A percentile compares a stretch with the other conserved stretches of the same genome.
phyloP scores from a whole-genome alignment of 2,888 invertebrate species.

The Ctenicera cuprea region DNA sequence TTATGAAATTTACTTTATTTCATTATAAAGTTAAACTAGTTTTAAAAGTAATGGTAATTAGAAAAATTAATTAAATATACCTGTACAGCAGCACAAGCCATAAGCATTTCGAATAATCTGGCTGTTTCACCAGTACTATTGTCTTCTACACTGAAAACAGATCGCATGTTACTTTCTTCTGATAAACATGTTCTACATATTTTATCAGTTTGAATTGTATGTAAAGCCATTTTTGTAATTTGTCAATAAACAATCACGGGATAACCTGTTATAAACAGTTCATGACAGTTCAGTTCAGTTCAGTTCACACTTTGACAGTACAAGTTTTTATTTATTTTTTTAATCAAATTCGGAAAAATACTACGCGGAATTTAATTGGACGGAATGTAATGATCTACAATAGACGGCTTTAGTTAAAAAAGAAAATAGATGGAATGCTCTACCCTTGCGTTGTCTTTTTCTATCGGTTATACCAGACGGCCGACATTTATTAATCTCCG shows the following conservation, averaged over 20 bases:
- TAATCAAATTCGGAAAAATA: too few species aligned
- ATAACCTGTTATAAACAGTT: constrained; percentile 15
- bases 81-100: constrained; percentile 68
- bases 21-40: neutral
- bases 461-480: too few species aligned
- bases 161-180: constrained; percentile 66
- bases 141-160: constrained; percentile 67
- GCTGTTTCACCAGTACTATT: constrained; percentile 62
- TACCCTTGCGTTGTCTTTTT: too few species aligned
- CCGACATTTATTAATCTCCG: too few species aligned
- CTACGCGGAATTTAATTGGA: too few species aligned
- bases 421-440: too few species aligned
- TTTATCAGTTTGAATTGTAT: constrained; percentile 65
- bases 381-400: too few species aligned
- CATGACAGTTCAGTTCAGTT: neutral
- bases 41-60: neutral
- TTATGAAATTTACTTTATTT: neutral
- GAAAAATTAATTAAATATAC: constrained; percentile 55
- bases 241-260: neutral
- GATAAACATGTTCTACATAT: constrained; percentile 70
- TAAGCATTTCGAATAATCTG: constrained; percentile 68
- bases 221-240: constrained; percentile 50
- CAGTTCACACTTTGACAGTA: too few species aligned
- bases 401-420: too few species aligned
- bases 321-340: too few species aligned